phyloP scores from a whole-genome alignment of 2,113 vertebrate species.

The Leptodactylus fuscus region DNA sequence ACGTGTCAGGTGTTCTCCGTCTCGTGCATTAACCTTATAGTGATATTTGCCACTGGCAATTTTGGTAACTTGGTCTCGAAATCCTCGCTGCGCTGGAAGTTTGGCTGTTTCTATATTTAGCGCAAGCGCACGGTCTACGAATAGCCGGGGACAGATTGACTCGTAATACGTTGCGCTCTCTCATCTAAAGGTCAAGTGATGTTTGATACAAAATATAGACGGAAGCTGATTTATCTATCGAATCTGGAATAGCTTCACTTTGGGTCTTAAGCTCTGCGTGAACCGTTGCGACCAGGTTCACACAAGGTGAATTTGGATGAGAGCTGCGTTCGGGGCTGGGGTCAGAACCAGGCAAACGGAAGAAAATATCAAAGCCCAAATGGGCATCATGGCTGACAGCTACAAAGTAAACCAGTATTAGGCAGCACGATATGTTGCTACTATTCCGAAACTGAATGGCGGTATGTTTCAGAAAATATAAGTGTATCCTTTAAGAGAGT shows the following conservation, averaged over 20 bases:
- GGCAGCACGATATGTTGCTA: too few species aligned
- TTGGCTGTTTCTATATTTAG: constrained; percentile 32
- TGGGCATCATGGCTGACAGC: too few species aligned
- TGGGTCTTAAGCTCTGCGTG: too few species aligned
- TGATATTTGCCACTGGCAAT: not conserved
- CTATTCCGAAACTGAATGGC: too few species aligned
- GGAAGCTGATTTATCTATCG: not conserved
- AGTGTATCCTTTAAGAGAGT: too few species aligned
- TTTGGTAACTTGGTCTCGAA: constrained; percentile 21
- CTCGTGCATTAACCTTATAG: not conserved
- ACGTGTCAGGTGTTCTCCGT: not conserved
- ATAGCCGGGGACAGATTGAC: constrained; percentile 13
- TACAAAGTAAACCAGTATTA: too few species aligned
- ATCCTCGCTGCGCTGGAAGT: not conserved
- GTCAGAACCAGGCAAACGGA: not conserved
- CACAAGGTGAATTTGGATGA: not conserved
- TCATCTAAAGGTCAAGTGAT: constrained; percentile 3
- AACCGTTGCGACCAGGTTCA: not conserved
- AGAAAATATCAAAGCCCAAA: too few species aligned
- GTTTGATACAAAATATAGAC: not conserved
- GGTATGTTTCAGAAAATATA: too few species aligned
- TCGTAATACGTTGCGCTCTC: not conserved
- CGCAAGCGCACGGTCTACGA: not conserved
- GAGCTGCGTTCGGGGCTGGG: not conserved
- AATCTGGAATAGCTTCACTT: not conserved